phyloP scores from a whole-genome alignment of 1,140 invertebrate species.

The Homalodisca vitripennis region DNA sequence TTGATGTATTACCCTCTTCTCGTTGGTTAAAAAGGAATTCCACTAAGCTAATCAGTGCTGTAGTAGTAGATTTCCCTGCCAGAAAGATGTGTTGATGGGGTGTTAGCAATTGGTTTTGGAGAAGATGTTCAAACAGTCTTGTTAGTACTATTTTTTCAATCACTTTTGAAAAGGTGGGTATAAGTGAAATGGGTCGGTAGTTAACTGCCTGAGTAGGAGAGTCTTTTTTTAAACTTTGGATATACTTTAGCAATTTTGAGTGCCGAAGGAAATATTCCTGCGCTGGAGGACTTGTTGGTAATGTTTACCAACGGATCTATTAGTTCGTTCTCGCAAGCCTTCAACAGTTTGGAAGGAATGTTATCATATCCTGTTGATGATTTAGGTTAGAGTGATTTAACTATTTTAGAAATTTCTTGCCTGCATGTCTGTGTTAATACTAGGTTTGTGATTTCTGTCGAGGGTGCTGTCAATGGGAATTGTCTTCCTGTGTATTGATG shows the following conservation, averaged over 20 bases:
- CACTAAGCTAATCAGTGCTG: not conserved
- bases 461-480: no score
- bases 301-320: not conserved
- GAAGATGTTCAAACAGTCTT: not conserved
- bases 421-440: no score
- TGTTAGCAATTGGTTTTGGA: not conserved
- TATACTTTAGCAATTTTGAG: not conserved
- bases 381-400: no score
- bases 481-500: no score
- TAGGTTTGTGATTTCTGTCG: no score
- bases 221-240: not conserved
- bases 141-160: not conserved
- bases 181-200: not conserved
- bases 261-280: not conserved
- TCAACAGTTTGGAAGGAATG: not conserved
- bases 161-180: not conserved
- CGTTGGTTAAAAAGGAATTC: not conserved
- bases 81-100: not conserved
- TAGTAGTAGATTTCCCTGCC: not conserved
- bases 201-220: not conserved
- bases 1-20: not conserved
- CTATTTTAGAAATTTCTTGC: no score
- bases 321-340: not conserved
- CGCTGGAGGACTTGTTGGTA: not conserved
- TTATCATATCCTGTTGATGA: not conserved